Conservation (phyloP, 2,797 vertebrate genomes). For the Hoplostethus mediterraneus region DNA sequence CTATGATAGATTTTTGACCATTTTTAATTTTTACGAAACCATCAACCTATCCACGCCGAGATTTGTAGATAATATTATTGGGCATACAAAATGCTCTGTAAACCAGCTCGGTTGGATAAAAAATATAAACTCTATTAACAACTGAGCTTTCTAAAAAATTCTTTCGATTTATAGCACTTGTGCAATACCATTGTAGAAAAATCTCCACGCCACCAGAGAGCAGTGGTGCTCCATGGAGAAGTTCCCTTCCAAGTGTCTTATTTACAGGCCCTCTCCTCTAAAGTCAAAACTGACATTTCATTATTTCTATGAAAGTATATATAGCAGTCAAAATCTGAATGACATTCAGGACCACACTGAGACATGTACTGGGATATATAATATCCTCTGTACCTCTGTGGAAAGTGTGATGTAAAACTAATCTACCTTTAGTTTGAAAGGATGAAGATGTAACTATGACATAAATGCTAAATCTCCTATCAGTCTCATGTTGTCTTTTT, state of each 20-base stretch:
- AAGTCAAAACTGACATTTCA: slow-evolving; percentile 5
- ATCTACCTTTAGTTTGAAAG: neutral
- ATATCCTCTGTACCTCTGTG: neutral
- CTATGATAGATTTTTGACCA: no score
- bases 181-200: neutral
- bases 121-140: no score
- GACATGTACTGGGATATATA: neutral
- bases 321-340: slow-evolving; percentile 10
- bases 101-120: no score
- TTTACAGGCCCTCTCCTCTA: slow-evolving; percentile 2
- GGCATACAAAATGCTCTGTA: no score
- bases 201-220: slow-evolving; percentile 60
- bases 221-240: slow-evolving; percentile 48
- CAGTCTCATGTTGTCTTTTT: neutral
- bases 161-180: neutral
- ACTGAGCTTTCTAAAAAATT: no score
- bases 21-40: no score
- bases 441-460: neutral
- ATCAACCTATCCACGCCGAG: no score
- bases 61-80: no score
- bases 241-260: neutral
- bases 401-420: neutral
- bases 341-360: neutral
- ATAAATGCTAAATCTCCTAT: neutral
- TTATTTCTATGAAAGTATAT: neutral